A percentile compares a stretch with the other conserved stretches of the same genome.
phyloP scores from a whole-genome alignment of 2,888 invertebrate genomes.

The Steromphala cineraria region DNA sequence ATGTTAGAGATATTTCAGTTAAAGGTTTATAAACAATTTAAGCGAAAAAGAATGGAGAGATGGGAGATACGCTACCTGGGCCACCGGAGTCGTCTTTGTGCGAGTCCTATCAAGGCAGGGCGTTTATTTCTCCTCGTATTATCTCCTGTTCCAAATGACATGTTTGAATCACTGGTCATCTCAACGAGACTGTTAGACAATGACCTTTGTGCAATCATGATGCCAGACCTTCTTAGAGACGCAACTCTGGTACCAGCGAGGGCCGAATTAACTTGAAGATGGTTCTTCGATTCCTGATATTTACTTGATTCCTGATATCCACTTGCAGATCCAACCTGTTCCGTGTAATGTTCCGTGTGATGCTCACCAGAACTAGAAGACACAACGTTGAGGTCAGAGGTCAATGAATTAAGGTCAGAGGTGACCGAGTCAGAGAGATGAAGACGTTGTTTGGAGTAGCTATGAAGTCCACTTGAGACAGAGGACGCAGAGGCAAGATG shows the following conservation, averaged over 20 bases:
- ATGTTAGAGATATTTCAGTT: too few relatives aligned
- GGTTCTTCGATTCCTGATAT: background rate
- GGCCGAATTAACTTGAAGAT: background rate
- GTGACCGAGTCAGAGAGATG: too few relatives aligned
- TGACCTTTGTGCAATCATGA: slow-evolving; percentile 21
- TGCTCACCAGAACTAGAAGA: background rate
- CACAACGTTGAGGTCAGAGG: too few relatives aligned
- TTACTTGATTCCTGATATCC: background rate
- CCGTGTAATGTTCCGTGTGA: background rate
- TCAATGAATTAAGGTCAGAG: too few relatives aligned
- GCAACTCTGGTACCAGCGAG: background rate
- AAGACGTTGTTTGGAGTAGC: too few relatives aligned
- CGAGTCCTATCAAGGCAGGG: background rate
- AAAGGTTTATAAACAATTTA: too few relatives aligned
- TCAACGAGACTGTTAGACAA: slow-evolving; percentile 16
- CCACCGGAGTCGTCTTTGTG: slow-evolving; percentile 5
- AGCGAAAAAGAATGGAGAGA: too few relatives aligned
- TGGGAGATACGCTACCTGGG: background rate
- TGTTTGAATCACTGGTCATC: slow-evolving; percentile 17
- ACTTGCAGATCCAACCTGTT: background rate
- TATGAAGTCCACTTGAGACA: too few relatives aligned
- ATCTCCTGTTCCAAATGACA: background rate
- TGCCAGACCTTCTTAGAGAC: background rate
- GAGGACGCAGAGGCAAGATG: too few relatives aligned
- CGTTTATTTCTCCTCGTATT: background rate